phyloP scores from a whole-genome alignment of 2,888 invertebrate genomes.

The Dolomedes plantarius region DNA sequence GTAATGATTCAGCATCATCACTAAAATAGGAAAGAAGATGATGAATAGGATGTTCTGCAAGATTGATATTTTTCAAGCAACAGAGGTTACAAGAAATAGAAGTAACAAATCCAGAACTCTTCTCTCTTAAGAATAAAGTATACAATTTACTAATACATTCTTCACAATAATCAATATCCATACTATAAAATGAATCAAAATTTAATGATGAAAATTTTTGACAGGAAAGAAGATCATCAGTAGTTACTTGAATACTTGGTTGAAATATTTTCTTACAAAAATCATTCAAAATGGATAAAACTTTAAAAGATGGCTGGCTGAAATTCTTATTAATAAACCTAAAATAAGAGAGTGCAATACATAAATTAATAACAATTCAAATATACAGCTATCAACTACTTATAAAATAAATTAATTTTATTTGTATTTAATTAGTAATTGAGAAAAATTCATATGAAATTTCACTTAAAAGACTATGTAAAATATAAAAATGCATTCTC shows the following conservation, averaged over 20 bases:
- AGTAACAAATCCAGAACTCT: background rate
- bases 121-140: constrained; percentile 1
- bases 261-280: background rate
- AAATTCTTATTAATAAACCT: background rate
- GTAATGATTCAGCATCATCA: background rate
- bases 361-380: background rate
- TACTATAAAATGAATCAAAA: background rate
- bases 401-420: too few species aligned
- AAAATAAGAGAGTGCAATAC: background rate
- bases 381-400: background rate
- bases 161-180: background rate
- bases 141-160: constrained; percentile 19
- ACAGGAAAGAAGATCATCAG: constrained; percentile 16
- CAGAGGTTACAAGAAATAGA: constrained; percentile 7
- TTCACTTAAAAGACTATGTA: too few species aligned
- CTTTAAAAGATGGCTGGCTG: constrained; percentile 10
- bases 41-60: background rate
- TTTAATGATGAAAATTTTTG: background rate
- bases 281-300: background rate
- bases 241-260: background rate
- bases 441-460: too few species aligned
- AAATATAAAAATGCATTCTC: too few species aligned
- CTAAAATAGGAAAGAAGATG: constrained; percentile 25
- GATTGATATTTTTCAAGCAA: background rate
- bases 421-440: too few species aligned